These are phyloP conservation scores for Atrina japonica DNA, from an alignment of 2,888 invertebrate species.

Conservation along the genomic window DNA sequence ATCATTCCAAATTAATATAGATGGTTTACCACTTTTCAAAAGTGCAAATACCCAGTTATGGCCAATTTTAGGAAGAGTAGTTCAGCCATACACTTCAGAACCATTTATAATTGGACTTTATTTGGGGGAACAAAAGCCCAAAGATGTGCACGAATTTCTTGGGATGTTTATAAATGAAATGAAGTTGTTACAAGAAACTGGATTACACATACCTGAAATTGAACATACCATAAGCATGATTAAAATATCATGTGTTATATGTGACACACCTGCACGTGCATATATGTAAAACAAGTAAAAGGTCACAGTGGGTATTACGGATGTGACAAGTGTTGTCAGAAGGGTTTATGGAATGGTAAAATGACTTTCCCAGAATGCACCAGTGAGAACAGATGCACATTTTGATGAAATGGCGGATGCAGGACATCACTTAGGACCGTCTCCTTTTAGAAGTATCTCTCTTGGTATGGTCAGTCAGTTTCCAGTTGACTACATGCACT, in stretches of 20 bases:
- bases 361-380: conserved; percentile 45
- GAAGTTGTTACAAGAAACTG: conserved; percentile 22
- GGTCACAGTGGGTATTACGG: no score
- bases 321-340: no score
- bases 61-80: conserved; percentile 41
- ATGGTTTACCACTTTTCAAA: conserved; percentile 37
- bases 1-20: conserved; percentile 33
- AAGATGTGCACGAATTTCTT: conserved; percentile 39
- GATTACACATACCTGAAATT: conserved; percentile 13
- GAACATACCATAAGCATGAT: conserved; percentile 33
- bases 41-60: conserved; percentile 33
- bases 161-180: conserved; percentile 48
- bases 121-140: conserved; percentile 46
- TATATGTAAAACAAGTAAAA: conserved; percentile 64
- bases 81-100: background rate
- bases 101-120: conserved; percentile 48
- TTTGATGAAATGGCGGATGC: conserved; percentile 56
- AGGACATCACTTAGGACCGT: conserved; percentile 55
- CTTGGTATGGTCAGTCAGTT: conserved; percentile 62
- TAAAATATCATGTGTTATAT: no score
- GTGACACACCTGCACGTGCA: conserved; percentile 70
- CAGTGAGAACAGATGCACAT: conserved; percentile 44
- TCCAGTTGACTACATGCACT: conserved; percentile 74
- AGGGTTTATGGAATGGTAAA: conserved; percentile 29
- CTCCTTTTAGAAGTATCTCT: conserved; percentile 47